Evolutionary conservation across 2,888 invertebrate species (phyloP).

Genomic region (Carpatolechia fugitivella): DNA sequence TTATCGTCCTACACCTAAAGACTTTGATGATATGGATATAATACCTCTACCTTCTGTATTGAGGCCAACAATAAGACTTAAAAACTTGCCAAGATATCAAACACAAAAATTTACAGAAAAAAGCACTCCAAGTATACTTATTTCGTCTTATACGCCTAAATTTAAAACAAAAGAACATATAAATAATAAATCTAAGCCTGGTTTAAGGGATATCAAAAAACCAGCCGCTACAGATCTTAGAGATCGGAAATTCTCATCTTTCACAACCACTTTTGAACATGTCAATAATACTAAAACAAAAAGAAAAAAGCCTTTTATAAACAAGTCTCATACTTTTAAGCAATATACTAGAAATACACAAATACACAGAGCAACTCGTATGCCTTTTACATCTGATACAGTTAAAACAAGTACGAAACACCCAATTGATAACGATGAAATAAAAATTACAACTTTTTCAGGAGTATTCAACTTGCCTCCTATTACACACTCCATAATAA

Average conservation of each 20-base stretch:
- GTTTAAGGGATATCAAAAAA: no score
- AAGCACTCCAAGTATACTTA: no score
- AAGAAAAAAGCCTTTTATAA: background rate
- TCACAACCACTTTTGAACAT: background rate
- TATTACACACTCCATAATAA: no score
- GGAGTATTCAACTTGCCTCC: no score
- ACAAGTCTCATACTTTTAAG: background rate
- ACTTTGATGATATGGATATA: constrained; percentile 14
- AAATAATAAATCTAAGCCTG: no score
- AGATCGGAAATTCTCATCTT: no score
- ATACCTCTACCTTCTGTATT: background rate
- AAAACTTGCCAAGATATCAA: background rate
- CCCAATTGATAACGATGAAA: no score
- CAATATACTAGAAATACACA: background rate
- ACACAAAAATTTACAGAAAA: background rate
- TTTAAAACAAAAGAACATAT: no score
- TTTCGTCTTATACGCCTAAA: no score
- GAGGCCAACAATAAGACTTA: background rate
- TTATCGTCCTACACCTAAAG: constrained; percentile 42
- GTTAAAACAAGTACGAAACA: background rate
- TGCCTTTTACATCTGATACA: background rate
- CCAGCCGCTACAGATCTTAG: no score
- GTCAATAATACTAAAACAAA: background rate
- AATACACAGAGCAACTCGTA: background rate
- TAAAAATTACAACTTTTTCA: no score